Percentiles rank a stretch among this genome's conserved stretches.
Conservation (phyloP, 1,140 invertebrate genomes). For the Microplitis demolitor region DNA sequence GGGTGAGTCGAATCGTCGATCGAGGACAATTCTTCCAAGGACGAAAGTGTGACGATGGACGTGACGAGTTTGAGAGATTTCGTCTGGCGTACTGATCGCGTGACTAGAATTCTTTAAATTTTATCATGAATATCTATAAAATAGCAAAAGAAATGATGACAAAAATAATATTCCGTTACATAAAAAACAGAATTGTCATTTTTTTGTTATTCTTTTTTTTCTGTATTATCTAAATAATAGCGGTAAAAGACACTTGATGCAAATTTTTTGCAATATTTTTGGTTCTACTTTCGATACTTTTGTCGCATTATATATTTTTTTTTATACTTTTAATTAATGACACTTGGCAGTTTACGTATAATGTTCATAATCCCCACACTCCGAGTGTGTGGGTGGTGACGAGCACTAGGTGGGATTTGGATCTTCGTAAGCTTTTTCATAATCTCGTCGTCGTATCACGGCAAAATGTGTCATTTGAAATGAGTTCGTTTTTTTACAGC, state of each 20-base stretch:
- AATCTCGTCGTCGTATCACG: conserved; percentile 73
- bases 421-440: conserved; percentile 60
- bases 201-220: conserved; percentile 29
- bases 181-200: background rate
- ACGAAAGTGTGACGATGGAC: conserved; percentile 22
- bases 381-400: conserved; percentile 57
- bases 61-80: conserved; percentile 24
- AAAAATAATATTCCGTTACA: background rate
- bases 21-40: conserved; percentile 9
- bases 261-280: conserved; percentile 8
- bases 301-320: conserved; percentile 25
- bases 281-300: conserved; percentile 22
- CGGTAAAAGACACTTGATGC: conserved; percentile 4
- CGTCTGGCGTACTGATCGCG: conserved; percentile 8
- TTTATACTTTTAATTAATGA: background rate
- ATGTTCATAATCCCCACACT: conserved; percentile 56
- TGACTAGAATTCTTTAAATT: conserved; percentile 13
- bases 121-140: background rate
- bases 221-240: background rate
- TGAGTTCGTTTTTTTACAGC: conserved; percentile 73
- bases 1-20: background rate
- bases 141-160: background rate
- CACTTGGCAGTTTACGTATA: conserved; percentile 45
- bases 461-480: conserved; percentile 87
- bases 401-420: conserved; percentile 60